Evolutionary conservation across 2,113 vertebrate genomes (phyloP).

Genomic region (Catharus bicknelli): DNA sequence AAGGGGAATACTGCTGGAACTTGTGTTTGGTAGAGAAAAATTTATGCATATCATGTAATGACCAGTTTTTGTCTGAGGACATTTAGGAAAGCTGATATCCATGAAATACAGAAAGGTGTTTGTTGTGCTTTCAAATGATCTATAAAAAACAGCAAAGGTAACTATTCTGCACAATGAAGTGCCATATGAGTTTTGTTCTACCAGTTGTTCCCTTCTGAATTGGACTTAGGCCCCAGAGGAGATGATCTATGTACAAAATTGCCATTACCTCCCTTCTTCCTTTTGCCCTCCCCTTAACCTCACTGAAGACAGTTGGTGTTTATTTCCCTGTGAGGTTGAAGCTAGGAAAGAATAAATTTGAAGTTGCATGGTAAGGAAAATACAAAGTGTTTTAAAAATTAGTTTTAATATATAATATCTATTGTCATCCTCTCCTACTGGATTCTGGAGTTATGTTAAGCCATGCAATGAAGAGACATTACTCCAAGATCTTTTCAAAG

Average conservation of each 20-base stretch:
- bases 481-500: background rate
- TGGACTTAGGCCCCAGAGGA: background rate
- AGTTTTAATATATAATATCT: background rate
- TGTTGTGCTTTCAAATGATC: background rate
- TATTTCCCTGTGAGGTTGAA: background rate
- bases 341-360: background rate
- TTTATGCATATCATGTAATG: background rate
- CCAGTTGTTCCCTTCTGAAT: background rate
- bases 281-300: background rate
- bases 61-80: background rate
- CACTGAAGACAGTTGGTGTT: background rate
- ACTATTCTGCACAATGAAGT: background rate
- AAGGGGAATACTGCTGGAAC: background rate
- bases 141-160: background rate
- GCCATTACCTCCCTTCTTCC: background rate
- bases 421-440: background rate
- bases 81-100: background rate
- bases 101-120: background rate
- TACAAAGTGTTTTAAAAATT: background rate
- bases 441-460: background rate
- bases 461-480: background rate
- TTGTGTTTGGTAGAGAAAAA: background rate
- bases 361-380: background rate
- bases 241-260: background rate
- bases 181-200: background rate